Conservation (phyloP, 2,797 vertebrate genomes). For the Anabacerthia variegaticeps region DNA sequence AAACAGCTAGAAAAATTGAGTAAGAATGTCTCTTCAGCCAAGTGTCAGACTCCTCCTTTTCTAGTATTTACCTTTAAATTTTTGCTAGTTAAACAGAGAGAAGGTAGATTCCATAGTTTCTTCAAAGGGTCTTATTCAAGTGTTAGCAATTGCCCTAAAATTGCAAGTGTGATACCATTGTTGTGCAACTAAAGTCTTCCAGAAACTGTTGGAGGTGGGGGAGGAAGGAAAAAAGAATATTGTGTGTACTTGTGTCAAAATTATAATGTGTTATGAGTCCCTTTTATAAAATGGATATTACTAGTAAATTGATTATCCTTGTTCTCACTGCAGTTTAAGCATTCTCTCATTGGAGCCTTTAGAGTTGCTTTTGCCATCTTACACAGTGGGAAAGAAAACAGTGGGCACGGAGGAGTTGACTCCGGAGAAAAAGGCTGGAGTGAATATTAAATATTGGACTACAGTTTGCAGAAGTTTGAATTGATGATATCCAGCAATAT, state of each 20-base stretch:
- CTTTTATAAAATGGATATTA: background rate
- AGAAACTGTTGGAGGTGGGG: background rate
- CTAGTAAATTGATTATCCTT: background rate
- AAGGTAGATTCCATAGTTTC: background rate
- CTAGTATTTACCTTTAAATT: background rate
- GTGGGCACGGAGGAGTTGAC: background rate
- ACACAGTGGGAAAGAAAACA: background rate
- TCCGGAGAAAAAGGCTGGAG: background rate
- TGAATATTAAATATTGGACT: background rate
- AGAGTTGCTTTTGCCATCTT: background rate
- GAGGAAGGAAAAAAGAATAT: background rate
- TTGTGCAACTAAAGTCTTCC: background rate
- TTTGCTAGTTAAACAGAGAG: background rate
- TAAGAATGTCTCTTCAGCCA: background rate
- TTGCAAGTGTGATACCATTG: background rate
- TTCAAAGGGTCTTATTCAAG: background rate
- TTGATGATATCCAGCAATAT: background rate
- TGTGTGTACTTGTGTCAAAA: background rate
- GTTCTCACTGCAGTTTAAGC: background rate
- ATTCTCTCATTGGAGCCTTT: background rate
- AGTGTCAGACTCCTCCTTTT: background rate
- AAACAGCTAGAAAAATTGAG: background rate
- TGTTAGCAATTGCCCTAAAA: background rate
- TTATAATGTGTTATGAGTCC: accelerated
- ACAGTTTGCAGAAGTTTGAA: background rate